Evolutionary conservation across 2,797 vertebrate species (phyloP).

Genomic region (Liparis tanakae): DNA sequence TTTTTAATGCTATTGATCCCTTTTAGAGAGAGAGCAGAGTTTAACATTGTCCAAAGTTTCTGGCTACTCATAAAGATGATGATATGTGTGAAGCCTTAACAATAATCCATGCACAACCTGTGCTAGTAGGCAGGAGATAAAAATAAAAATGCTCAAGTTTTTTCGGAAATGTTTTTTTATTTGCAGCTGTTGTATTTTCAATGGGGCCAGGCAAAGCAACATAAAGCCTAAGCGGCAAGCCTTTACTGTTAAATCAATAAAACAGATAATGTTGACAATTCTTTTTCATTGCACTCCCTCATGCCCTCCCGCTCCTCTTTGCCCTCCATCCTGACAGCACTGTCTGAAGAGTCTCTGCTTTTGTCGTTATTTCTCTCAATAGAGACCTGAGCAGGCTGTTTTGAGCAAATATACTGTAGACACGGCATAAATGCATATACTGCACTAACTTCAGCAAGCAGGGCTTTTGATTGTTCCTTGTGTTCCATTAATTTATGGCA

Average conservation of each 20-base stretch:
- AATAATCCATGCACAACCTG: conserved; percentile 59
- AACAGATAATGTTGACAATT: conserved; percentile 87
- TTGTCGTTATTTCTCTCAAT: conserved; percentile 45
- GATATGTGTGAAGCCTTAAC: conserved; percentile 49
- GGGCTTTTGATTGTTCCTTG: conserved; percentile 5
- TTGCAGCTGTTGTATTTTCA: conserved; percentile 82
- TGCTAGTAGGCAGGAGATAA: conserved; percentile 39
- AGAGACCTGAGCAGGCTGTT: conserved; percentile 38
- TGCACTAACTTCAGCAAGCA: conserved; percentile 13
- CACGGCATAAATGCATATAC: conserved; percentile 11
- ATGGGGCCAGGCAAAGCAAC: conserved; percentile 79
- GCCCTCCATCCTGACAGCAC: conserved; percentile 57
- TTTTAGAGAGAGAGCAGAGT: conserved; percentile 23
- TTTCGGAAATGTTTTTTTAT: conserved; percentile 76
- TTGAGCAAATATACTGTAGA: conserved; percentile 28
- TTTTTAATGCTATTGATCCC: conserved; percentile 39
- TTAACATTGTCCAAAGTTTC: conserved; percentile 41
- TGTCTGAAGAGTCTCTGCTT: conserved; percentile 58
- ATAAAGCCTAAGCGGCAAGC: conserved; percentile 84
- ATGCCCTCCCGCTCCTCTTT: conserved; percentile 47
- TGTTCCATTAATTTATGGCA: conserved; percentile 13
- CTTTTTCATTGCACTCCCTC: conserved; percentile 80
- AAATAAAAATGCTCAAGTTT: conserved; percentile 55
- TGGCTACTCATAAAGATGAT: conserved; percentile 69
- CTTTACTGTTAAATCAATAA: conserved; percentile 89